phyloP scores from a whole-genome alignment of 1,140 invertebrate species.

The Ceratitis capitata region DNA sequence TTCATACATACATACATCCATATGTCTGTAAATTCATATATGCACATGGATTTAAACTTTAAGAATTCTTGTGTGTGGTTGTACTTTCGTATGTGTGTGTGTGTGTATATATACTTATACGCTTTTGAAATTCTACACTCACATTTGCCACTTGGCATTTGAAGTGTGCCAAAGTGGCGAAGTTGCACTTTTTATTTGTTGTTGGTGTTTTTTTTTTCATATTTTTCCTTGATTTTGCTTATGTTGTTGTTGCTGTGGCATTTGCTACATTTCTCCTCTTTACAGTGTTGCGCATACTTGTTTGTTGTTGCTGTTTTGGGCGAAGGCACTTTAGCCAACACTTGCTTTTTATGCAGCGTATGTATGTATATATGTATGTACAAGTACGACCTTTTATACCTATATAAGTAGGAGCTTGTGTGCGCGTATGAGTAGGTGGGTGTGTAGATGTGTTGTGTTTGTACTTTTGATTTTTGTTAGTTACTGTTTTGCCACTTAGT shows the following conservation, averaged over 20 bases:
- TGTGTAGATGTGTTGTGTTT: neutral
- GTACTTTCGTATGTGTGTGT: neutral
- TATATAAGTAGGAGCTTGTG: too few relatives aligned
- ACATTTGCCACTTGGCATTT: conserved; percentile 33
- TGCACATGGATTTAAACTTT: too few relatives aligned
- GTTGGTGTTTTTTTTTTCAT: neutral
- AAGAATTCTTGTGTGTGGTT: too few relatives aligned
- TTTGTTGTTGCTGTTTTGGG: neutral
- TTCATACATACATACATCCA: neutral
- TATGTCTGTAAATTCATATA: neutral
- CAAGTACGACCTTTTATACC: too few relatives aligned
- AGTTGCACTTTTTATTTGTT: conserved; percentile 33
- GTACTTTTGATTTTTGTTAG: neutral
- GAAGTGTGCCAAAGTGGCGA: conserved; percentile 24
- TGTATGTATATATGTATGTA: neutral
- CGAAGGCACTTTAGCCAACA: neutral
- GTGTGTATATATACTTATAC: neutral
- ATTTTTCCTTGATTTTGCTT: neutral
- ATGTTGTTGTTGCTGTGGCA: neutral
- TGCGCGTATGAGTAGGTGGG: too few relatives aligned
- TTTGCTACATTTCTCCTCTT: neutral
- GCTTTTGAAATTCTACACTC: conserved; percentile 23
- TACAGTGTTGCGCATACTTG: neutral
- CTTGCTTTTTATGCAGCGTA: neutral
- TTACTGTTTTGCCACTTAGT: neutral